Conservation (phyloP, 2,113 vertebrate species). For the Ophiodon elongatus region DNA sequence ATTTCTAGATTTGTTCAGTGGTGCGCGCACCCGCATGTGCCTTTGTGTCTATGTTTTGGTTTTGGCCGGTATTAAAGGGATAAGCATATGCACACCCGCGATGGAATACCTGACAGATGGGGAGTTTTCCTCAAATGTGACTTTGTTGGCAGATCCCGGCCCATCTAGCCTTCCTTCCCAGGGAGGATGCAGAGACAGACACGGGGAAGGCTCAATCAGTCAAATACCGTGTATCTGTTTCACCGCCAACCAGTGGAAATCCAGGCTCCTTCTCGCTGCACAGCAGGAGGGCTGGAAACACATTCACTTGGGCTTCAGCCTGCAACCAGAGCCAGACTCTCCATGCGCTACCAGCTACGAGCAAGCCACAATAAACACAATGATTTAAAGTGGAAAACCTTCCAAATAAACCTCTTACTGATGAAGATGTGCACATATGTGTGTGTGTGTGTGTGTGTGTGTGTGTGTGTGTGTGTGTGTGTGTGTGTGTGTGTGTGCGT, state of each 20-base stretch:
- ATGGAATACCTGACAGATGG: conserved; percentile 53
- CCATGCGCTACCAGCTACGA: conserved; percentile 6
- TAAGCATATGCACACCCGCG: conserved; percentile 8
- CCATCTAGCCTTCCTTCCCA: conserved; percentile 40
- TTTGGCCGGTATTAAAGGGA: conserved; percentile 27
- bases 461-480: background rate
- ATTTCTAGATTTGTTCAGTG: background rate
- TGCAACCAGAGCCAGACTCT: conserved; percentile 51
- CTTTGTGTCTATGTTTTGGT: conserved; percentile 39
- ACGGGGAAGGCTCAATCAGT: conserved; percentile 32
- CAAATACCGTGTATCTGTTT: conserved; percentile 47
- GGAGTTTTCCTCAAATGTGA: conserved; percentile 37
- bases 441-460: background rate
- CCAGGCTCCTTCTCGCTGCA: conserved; percentile 44
- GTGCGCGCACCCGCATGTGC: background rate
- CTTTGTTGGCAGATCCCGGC: conserved; percentile 41
- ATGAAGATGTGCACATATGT: background rate
- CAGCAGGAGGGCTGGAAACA: conserved; percentile 52
- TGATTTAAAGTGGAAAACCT: background rate
- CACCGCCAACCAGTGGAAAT: conserved; percentile 51
- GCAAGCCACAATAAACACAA: conserved; percentile 8
- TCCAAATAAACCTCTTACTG: background rate
- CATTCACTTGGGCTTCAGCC: conserved; percentile 5
- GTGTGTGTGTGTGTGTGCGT: background rate
- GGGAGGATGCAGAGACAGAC: conserved; percentile 48